Base-by-base conservation (phyloP, 1,140 invertebrate species). In the Episyrphus balteatus region DNA sequence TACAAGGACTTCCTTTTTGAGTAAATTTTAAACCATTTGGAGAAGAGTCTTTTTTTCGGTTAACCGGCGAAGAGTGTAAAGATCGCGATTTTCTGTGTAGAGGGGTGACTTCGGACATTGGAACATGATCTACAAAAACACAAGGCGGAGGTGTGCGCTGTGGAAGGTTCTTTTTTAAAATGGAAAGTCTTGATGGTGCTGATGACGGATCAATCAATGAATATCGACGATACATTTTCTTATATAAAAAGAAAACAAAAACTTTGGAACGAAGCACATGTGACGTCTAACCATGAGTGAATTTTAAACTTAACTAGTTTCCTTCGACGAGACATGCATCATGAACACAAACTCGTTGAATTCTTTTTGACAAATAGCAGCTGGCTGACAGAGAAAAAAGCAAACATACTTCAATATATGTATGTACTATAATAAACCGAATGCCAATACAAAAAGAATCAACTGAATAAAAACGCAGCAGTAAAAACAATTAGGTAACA, bases 121-220 rank as follows among this genome's bases (percentile, higher is more conserved):
- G 34, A n/a, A 36, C 34, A 26, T 30, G 32, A 36, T 45, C 19
- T 12, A 15, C 17, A 21, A 13, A 9, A 39, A n/a, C 32, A 13
- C 12, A 7, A 3, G 13, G 39, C 3, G 30, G n/a, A 14, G 19
- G 19, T n/a, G 19, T 41, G 3, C 26, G 40, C 8, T 11, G n/a
- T 14, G 12, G n/a, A 19, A n/a, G 39, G 32, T 30, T 32, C 13
- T 34, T 30, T 39, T 34, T 42, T 19, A 33, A 14, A 13, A 49
- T 21, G 12, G 48, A 49, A 6, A 49, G 11, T 32, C 7, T 44
- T 34, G 42, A 13, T 33, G 41, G 3, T 15, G 36, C 8, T 13
- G 42, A 26, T 18, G 48, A 39, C 15, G 42, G 31, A 33, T 49
- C 48, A 14, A 44, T 14, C 7, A 49, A 21, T 40, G 48, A 49